Evolutionary conservation across 2,113 vertebrate species (phyloP), one percentile per base, ranked within the genome.

Genomic region (Sinocyclocheilus grahami): DNA sequence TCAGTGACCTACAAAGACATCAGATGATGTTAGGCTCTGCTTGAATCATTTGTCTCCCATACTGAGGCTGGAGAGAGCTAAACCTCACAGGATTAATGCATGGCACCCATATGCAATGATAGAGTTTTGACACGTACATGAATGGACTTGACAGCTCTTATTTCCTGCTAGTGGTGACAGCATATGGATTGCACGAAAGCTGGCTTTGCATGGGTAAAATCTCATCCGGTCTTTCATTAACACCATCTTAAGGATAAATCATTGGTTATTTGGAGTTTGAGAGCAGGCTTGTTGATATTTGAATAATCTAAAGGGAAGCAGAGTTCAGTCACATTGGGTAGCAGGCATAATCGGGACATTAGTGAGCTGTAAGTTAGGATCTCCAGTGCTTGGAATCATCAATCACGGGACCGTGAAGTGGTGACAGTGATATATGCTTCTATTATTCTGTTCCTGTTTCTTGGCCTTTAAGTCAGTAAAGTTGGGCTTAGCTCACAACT

Each of bases 371-470:
- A 88, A 89, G 85, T 88, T 84, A 82, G 76, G 83, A 85, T 90
- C 86, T 84, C 69, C 24, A 58, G 78, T 85, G 82, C 86, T 62
- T 85, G 51, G 46, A 42, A 63, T 78, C 82, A 89, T 91, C 89
- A 89, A 85, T 90, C 89, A 86, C 69, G 1, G 55, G 71, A 24
- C 51, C 63, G 10, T 90, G 85, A 78, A 87, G 86, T 48, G 79
- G 37, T 20, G 87, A 89, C 90, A 89, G 86, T 91, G 90, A 91
- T 90, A 77, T 87, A 91, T 89, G 87, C 71, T 87, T 88, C 62
- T 86, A 86, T 89, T 89, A 86, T 87, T 82, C 85, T 48, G 46
- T 48, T 48, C 46, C 65, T 77, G 62, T 82, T 86, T 81, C 39
- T 72, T 80, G 69, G 87, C 72, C 76, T 79, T 86, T 87, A 79